Conservation (phyloP, 2,888 invertebrate genomes). For the Ophion obscuratus region DNA sequence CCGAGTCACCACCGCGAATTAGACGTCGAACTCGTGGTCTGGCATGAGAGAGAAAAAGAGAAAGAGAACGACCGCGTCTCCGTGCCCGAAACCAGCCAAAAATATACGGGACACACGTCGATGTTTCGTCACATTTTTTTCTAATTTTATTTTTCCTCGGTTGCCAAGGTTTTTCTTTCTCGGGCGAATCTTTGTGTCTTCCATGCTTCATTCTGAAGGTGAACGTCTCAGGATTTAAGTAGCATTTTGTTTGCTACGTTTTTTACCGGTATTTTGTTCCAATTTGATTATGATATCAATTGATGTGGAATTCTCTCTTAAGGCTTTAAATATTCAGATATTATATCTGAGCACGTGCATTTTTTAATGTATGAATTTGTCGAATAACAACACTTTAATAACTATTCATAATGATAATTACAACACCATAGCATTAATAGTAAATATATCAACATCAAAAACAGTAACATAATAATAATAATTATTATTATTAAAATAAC, state of each 20-base stretch:
- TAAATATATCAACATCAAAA: too few species aligned
- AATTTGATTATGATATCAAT: neutral
- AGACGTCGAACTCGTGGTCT: neutral
- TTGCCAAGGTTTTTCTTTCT: neutral
- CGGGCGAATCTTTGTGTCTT: neutral
- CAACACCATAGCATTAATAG: too few species aligned
- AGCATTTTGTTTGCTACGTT: neutral
- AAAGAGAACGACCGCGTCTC: neutral
- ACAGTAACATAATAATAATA: too few species aligned
- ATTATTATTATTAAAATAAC: too few species aligned
- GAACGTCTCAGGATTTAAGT: neutral
- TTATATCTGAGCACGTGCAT: too few species aligned
- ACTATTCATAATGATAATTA: too few species aligned
- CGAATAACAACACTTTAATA: neutral
- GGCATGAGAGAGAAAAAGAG: neutral
- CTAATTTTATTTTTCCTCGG: neutral
- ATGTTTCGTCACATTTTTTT: conserved; percentile 12
- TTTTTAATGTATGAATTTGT: neutral
- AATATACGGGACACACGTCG: neutral
- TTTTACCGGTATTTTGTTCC: neutral
- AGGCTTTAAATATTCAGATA: too few species aligned
- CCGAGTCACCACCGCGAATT: conserved; percentile 6
- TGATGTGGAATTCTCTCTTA: neutral
- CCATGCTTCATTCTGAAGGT: neutral
- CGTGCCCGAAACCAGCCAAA: neutral